phyloP scores from a whole-genome alignment of 2,888 invertebrate genomes.

The Odiellus spinosus region DNA sequence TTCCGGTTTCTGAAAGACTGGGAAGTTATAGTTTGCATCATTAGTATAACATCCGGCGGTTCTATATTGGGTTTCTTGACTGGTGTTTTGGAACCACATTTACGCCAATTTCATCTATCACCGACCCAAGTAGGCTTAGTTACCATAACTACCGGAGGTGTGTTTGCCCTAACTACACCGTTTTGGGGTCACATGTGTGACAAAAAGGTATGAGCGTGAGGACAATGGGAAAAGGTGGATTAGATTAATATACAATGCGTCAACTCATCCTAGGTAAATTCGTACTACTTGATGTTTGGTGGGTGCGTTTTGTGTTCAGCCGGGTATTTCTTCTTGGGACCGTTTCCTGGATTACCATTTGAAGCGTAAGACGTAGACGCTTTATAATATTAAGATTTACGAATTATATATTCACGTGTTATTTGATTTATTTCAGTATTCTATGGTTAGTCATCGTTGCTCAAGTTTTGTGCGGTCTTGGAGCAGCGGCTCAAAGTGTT shows the following conservation, averaged over 20 bases:
- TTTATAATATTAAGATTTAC: no score
- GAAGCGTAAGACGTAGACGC: conserved; percentile 43
- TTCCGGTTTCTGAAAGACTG: no score
- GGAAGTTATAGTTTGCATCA: no score
- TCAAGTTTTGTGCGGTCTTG: conserved; percentile 62
- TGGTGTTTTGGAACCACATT: no score
- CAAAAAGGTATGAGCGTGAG: conserved; percentile 35
- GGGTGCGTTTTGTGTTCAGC: conserved; percentile 15
- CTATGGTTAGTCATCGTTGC: conserved; percentile 47
- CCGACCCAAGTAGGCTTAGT: conserved; percentile 56
- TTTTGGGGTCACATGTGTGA: conserved; percentile 67
- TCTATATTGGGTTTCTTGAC: no score
- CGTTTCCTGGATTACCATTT: conserved; percentile 55
- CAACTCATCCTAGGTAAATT: no score
- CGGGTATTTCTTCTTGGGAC: conserved; percentile 62
- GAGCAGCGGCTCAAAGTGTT: conserved; percentile 69
- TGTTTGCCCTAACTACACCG: conserved; percentile 62
- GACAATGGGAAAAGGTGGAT: no score
- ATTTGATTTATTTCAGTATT: conserved; percentile 37
- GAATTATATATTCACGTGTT: no score
- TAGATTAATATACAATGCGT: no score
- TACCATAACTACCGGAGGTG: conserved; percentile 67
- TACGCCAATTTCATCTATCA: conserved; percentile 43
- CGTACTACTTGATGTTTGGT: no score
- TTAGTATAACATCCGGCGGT: no score